Evolutionary conservation across 2,888 invertebrate species (phyloP), one percentile per base, ranked within the genome.

Genomic region (Eupithecia centaureata): DNA sequence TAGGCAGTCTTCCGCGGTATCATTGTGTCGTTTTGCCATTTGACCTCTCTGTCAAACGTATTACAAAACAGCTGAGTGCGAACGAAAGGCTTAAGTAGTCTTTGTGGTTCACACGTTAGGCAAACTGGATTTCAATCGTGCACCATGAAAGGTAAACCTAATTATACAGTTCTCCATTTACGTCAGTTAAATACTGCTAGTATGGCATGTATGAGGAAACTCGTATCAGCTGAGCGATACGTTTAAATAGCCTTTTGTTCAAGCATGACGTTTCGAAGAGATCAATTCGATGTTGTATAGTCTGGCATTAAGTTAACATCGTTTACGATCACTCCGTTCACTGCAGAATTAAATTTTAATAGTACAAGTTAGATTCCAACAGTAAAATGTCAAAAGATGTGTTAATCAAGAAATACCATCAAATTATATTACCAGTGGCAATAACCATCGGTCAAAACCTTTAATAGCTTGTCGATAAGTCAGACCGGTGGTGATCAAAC

Each of bases 111-210:
- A 79, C 67, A 73, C 68, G 71, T 61, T 56, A 61, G 63, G 77
- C 79, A 79, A 80, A 79, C 82, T 79, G 77, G 84, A 79, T 79
- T 76, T 70, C 75, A 79, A 73, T 77, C 64, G 69, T 71, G 70
- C 57, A 58, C 86, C 82, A 77, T 80, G 79, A 81, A 84, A 79
- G 87, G 87, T 73, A 79, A 83, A 82, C 82, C 77, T 82, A 82
- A 85, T 82, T 82, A 82, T 73, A 64, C 76, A 67, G 74, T 74
- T 68, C 61, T 73, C 81, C 79, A 75, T 82, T 67, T 78, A 80
- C 71, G 82, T 75, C 71, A 70, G 72, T 76, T 79, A 76, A 77
- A 52, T 76, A 77, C 74, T 73, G 72, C 71, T 70, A 73, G 71
- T 76, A 74, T 70, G 70, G 56, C 71, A 58, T 73, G 78, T 74